Evolutionary conservation across 2,113 vertebrate species (phyloP), one percentile per base, ranked within the genome.

Genomic region (Rutilus rutilus): DNA sequence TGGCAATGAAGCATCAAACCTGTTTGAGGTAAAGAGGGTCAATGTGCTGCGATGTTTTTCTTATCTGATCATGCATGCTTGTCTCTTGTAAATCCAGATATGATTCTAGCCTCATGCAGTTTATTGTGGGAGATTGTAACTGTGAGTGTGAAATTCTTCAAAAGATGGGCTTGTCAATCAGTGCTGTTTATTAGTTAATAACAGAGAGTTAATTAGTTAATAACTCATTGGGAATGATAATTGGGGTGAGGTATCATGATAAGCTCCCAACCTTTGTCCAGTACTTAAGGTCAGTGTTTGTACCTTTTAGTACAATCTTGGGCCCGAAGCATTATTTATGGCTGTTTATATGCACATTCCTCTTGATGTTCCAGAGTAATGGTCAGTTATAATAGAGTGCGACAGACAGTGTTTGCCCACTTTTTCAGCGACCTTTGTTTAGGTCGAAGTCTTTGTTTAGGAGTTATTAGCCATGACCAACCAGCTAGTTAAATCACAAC

Each of bases 1-100:
- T 93, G 96, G 95, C 95, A 97, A 97, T 88, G 98, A 99, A 90
- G 95, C 97, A 0, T 90, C 97, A 86, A 98, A 98, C 92, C 96
- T 99, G 91, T 99, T 99, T 5, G 98, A 99, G 98, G 98, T 99
- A 97, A 96, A 93, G 47, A 73, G 67, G 21, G 59, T 64, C 21
- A 64, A 57, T n/a, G 45, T n/a, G 52, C 67, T 78, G 17, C 45
- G 25, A 6, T n/a, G 47, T 52, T 23, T 42, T 65, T 42, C 75
- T 83, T 80, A 54, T 74, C 65, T 69, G n/a, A 65, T 21, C 30
- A 6, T 71, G 27, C 5, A 71, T 83, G 45, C 39, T 82, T 82
- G 47, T 71, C 7, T 71, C 33, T 57, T 57, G 67, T 83, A 17
- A 71, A 73, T n/a, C 17, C 42, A 83, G 47, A 83, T 83, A 57